Evolutionary conservation across 53 echinoderm and acorn worm genomes (phyloP).

Genomic region (Holothuria scabra): DNA sequence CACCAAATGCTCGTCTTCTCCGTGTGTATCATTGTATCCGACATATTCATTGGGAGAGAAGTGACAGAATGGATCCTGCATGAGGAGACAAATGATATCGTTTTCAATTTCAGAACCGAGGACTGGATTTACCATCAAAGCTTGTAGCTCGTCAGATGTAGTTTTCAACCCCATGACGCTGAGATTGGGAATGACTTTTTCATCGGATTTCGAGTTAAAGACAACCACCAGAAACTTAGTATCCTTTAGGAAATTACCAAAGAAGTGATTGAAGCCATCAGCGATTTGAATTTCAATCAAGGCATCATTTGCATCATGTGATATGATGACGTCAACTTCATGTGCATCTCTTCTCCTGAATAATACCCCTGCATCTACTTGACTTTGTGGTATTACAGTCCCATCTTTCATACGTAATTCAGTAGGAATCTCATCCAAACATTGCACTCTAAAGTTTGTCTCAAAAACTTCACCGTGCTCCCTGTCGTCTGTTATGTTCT

Average conservation of each 20-base stretch:
- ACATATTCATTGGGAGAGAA: conserved; percentile 17
- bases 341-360: background rate
- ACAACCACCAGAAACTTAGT: background rate
- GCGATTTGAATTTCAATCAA: conserved; percentile 4
- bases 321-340: background rate
- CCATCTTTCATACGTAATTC: background rate
- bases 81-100: conserved; percentile 10
- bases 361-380: background rate
- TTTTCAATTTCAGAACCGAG: conserved; percentile 19
- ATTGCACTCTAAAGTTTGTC: background rate
- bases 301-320: background rate
- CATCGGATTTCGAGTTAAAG: background rate
- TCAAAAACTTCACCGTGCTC: background rate
- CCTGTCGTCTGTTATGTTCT: background rate
- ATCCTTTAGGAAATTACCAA: background rate
- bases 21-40: conserved; percentile 12
- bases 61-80: conserved; percentile 5
- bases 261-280: background rate
- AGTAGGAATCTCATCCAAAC: background rate
- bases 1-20: background rate
- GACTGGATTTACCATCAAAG: background rate
- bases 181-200: background rate
- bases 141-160: conserved; percentile 1
- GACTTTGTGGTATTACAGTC: background rate
- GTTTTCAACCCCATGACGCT: background rate